Evolutionary conservation across 1,140 invertebrate species (phyloP).

Genomic region (Liolophura sinensis): DNA sequence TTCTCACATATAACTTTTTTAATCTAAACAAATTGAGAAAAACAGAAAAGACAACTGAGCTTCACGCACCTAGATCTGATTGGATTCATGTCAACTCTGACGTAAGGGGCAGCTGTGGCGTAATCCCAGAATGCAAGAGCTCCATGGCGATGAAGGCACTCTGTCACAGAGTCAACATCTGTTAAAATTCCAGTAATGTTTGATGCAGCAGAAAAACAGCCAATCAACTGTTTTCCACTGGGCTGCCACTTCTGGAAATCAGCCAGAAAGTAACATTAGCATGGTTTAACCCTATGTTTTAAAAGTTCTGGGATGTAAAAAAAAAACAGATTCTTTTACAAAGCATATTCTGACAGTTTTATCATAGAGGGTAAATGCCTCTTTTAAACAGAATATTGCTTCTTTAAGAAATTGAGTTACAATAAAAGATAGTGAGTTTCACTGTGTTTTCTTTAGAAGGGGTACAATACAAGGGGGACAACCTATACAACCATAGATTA

Average conservation of each 20-base stretch:
- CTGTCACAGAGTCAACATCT: slow-evolving; percentile 81
- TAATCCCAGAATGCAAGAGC: slow-evolving; percentile 88
- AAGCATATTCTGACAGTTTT: too few species aligned
- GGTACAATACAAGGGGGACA: too few species aligned
- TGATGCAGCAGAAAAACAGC: slow-evolving; percentile 85
- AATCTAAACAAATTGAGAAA: not conserved
- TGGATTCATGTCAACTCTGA: slow-evolving; percentile 86
- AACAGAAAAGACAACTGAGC: not conserved
- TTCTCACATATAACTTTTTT: too few species aligned
- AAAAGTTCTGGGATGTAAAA: not conserved
- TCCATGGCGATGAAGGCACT: slow-evolving; percentile 79
- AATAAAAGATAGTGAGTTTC: too few species aligned
- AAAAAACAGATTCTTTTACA: too few species aligned
- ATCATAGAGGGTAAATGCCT: too few species aligned
- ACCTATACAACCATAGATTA: too few species aligned
- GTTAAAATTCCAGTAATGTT: slow-evolving; percentile 87
- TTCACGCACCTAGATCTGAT: slow-evolving; percentile 64
- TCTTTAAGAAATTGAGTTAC: too few species aligned
- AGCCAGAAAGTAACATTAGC: not conserved
- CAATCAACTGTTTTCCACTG: slow-evolving; percentile 69
- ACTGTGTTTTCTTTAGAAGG: too few species aligned
- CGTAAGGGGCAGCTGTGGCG: slow-evolving; percentile 80
- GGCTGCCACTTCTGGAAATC: slow-evolving; percentile 25
- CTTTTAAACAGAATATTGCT: too few species aligned
- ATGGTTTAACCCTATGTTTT: not conserved